Percentiles rank a stretch among this genome's conserved stretches.
phyloP scores from a whole-genome alignment of 1,140 invertebrate species.

The Gryllus bimaculatus region DNA sequence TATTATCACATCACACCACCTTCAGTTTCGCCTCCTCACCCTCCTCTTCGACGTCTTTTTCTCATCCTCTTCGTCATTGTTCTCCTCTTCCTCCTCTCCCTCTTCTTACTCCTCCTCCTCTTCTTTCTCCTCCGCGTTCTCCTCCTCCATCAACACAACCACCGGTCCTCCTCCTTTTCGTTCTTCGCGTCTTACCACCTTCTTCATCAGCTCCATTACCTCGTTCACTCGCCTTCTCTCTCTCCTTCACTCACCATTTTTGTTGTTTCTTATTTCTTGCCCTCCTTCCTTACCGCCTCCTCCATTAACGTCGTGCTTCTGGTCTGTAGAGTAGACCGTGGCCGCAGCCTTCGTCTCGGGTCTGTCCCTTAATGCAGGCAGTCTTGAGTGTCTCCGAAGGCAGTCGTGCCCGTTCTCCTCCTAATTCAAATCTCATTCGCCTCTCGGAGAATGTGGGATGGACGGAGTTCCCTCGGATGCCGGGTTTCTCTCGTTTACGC shows the following conservation, averaged over 20 bases:
- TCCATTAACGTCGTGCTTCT: no score
- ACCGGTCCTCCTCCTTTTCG: background rate
- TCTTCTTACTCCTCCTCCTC: conserved; percentile 1
- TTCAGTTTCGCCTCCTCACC: background rate
- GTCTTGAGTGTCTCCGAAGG: no score
- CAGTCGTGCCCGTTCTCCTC: no score
- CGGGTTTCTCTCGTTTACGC: no score
- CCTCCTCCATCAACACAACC: background rate
- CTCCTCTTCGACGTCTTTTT: conserved; percentile 12
- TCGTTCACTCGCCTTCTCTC: conserved; percentile 7
- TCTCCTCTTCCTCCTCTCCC: background rate
- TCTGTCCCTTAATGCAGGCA: no score
- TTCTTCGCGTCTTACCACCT: conserved; percentile 3
- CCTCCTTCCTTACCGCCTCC: background rate
- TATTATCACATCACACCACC: background rate
- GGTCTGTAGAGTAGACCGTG: no score
- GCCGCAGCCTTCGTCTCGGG: no score
- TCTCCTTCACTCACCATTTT: background rate
- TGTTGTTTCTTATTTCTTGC: background rate
- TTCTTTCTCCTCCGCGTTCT: conserved; percentile 4
- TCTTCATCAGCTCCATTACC: background rate
- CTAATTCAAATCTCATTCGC: no score
- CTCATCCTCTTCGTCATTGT: no score
- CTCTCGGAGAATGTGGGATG: no score
- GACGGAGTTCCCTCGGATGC: no score